phyloP scores from a whole-genome alignment of 1,140 invertebrate species.

The Halesus radiatus region DNA sequence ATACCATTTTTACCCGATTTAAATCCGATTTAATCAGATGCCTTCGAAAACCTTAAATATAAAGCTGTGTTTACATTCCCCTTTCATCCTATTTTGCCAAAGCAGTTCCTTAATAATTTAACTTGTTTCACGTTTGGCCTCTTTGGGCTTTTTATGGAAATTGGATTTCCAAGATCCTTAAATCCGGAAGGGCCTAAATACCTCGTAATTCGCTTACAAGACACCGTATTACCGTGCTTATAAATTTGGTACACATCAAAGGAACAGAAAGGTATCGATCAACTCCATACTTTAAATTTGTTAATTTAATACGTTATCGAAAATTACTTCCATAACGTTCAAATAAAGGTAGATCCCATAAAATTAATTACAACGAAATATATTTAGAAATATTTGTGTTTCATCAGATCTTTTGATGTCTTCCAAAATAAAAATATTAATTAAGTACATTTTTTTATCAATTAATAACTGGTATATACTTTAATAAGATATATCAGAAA shows the following conservation, averaged over 20 bases:
- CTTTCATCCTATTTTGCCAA: neutral
- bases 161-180: constrained; percentile 19
- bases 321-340: too few species aligned
- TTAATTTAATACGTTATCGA: too few species aligned
- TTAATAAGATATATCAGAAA: too few species aligned
- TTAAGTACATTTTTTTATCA: too few species aligned
- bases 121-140: constrained; percentile 12
- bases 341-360: too few species aligned
- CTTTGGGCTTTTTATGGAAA: constrained; percentile 9
- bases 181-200: neutral
- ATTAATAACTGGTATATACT: too few species aligned
- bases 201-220: neutral
- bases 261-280: neutral
- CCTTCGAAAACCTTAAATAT: neutral
- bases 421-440: too few species aligned
- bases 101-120: constrained; percentile 10
- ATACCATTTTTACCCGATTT: neutral
- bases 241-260: constrained; percentile 22
- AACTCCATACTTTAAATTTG: neutral
- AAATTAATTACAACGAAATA: too few species aligned
- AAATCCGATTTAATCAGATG: neutral
- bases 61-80: constrained; percentile 1
- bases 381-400: too few species aligned
- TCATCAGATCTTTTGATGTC: too few species aligned
- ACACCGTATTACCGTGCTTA: neutral